Percentiles rank a stretch among this genome's conserved stretches.
Evolutionary conservation across 2,113 vertebrate species (phyloP).

Genomic region (Noctilio leporinus): DNA sequence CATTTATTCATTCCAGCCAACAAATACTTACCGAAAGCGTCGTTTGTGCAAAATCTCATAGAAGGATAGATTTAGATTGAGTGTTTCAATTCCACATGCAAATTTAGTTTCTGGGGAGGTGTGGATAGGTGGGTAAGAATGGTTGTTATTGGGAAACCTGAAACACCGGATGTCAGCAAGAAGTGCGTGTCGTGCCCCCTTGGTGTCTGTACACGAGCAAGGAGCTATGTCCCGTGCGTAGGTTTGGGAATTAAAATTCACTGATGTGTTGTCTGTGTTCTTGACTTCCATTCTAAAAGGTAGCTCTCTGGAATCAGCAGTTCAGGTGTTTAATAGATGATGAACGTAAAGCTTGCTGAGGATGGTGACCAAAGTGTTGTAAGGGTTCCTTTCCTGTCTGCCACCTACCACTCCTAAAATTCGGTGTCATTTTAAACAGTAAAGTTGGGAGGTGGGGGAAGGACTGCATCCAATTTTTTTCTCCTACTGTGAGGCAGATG

Average conservation of each 20-base stretch:
- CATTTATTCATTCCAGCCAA: background rate
- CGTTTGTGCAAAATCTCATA: background rate
- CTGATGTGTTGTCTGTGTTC: background rate
- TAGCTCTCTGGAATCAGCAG: background rate
- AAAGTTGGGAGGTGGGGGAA: background rate
- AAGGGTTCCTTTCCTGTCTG: background rate
- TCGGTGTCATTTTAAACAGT: background rate
- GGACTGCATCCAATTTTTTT: background rate
- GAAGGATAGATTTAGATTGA: background rate
- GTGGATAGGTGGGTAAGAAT: background rate
- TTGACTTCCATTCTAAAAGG: background rate
- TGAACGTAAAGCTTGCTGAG: background rate
- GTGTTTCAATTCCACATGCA: background rate
- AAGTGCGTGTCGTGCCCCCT: background rate
- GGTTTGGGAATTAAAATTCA: background rate
- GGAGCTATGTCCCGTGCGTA: background rate
- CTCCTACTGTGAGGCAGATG: constrained; percentile 50
- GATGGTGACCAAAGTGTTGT: background rate
- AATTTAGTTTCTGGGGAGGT: background rate
- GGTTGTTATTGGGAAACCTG: background rate
- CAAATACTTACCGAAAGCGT: background rate
- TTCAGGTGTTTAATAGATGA: background rate
- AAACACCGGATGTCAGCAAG: background rate
- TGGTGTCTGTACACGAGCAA: background rate
- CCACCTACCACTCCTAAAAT: background rate